These are phyloP conservation scores for Pterophyllum scalare DNA, from an alignment of 2,113 vertebrate species.

Conservation along the genomic window DNA sequence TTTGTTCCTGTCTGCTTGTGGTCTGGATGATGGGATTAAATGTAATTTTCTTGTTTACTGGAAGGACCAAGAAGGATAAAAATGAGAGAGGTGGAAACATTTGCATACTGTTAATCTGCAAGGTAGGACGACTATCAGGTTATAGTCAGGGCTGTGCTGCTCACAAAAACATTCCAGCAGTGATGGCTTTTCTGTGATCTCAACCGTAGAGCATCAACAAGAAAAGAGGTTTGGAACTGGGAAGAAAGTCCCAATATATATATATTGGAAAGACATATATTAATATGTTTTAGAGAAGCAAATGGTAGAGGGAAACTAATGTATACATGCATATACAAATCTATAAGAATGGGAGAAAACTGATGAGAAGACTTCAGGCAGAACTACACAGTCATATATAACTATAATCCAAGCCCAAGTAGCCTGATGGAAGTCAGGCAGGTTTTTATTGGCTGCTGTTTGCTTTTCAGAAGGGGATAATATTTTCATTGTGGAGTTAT, in stretches of 20 bases:
- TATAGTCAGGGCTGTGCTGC: neutral
- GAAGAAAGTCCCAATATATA: conserved; percentile 6
- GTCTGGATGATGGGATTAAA: conserved; percentile 64
- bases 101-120: conserved; percentile 11
- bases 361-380: conserved; percentile 51
- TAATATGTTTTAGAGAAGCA: conserved; percentile 33
- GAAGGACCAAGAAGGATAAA: conserved; percentile 4
- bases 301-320: conserved; percentile 34
- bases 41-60: conserved; percentile 61
- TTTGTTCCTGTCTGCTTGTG: conserved; percentile 62
- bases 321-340: conserved; percentile 28
- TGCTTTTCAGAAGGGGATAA: conserved; percentile 73
- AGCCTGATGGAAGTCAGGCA: conserved; percentile 78
- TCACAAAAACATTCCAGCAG: neutral
- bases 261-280: conserved; percentile 22
- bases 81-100: conserved; percentile 15
- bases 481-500: conserved; percentile 80
- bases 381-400: conserved; percentile 54
- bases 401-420: conserved; percentile 65
- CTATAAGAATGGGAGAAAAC: conserved; percentile 20
- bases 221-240: conserved; percentile 8
- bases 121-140: conserved; percentile 23
- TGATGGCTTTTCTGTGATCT: conserved; percentile 37
- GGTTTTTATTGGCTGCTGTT: conserved; percentile 78
- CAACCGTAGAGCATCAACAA: neutral